A percentile compares a stretch with the other conserved stretches of the same genome.
Evolutionary conservation across 2,113 vertebrate species (phyloP).

Genomic region (Patagioenas fasciata): DNA sequence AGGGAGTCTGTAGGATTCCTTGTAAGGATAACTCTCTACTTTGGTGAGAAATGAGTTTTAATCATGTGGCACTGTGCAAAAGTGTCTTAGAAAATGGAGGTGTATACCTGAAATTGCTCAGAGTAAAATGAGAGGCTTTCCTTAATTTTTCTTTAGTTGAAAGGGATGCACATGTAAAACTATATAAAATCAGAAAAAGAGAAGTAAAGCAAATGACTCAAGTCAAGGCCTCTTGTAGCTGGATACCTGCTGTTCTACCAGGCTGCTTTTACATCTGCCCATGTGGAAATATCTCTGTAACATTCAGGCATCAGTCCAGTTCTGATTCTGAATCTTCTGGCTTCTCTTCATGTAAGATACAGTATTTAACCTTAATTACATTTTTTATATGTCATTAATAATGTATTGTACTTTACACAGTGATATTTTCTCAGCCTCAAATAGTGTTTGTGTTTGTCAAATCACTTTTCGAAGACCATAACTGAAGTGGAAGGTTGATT

Average conservation of each 20-base stretch:
- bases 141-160: background rate
- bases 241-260: background rate
- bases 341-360: conserved; percentile 21
- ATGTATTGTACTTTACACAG: background rate
- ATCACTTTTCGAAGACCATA: background rate
- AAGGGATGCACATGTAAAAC: background rate
- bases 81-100: background rate
- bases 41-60: background rate
- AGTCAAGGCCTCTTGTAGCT: background rate
- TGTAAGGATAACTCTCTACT: background rate
- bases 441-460: background rate
- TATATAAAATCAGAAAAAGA: background rate
- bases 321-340: conserved; percentile 36
- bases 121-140: background rate
- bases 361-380: background rate
- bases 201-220: background rate
- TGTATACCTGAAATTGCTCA: background rate
- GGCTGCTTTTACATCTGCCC: background rate
- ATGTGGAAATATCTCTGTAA: background rate
- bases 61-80: background rate
- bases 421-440: background rate
- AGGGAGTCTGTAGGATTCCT: background rate
- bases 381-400: background rate
- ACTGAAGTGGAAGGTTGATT: background rate
- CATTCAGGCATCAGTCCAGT: background rate